Base-by-base conservation (phyloP, 2,797 vertebrate species). In the Cetoscarus ocellatus region DNA sequence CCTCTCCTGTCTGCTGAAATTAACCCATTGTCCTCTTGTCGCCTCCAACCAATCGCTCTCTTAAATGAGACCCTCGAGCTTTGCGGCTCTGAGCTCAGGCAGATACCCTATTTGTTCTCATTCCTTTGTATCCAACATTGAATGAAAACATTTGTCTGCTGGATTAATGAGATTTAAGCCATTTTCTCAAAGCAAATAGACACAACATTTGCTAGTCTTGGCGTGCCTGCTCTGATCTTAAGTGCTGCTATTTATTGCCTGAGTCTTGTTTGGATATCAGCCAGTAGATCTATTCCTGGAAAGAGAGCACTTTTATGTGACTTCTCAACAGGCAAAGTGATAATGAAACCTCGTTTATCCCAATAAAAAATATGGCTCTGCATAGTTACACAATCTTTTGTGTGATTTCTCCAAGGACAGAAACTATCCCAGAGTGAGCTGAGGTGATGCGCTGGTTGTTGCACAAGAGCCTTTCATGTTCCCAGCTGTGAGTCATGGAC, bases 21-120 rank as follows among this genome's bases (percentile, higher is more conserved):
- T 79, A 88, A 77, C 76, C 89, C 81, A 83, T 92, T 91, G 88
- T 91, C 81, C 85, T 34, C 59, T 59, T 64, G 70, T 73, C 43
- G 42, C 70, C 80, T 79, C 72, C 0, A 15, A 76, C 77, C 75
- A 73, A 18, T 69, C 54, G 0, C 45, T 60, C 62, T 62, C 58
- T 64, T 52, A 68, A 67, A 82, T 69, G 77, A 76, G 67, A 84
- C 48, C 14, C 65, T 69, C 57, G 13, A n/a, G 40, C 57, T 61
- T 64, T 40, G 34, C 43, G 3, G 67, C 27, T 10, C 64, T 27
- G 43, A 38, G 56, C 15, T 56, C 66, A 18, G 19, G 53, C 55
- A 39, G 50, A 78, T 49, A 71, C n/a, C 51, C 10, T 34, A 34
- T 70, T 38, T 76, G 42, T 67, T 64, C n/a, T 35, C 15, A 62